Evolutionary conservation across 2,888 invertebrate genomes (phyloP), one percentile per base, ranked within the genome.

Genomic region (Torymus tubicola): DNA sequence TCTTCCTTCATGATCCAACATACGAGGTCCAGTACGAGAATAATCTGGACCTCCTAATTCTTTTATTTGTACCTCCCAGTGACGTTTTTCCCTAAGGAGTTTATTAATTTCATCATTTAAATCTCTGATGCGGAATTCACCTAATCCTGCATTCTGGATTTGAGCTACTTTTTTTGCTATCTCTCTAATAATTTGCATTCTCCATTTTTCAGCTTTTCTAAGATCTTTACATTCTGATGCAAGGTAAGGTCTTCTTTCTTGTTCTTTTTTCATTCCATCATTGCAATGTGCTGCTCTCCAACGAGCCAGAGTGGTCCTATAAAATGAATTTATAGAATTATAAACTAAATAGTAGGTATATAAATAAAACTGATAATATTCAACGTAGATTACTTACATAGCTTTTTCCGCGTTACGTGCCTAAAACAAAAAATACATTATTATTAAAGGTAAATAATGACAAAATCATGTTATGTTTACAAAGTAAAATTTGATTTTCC

Each of bases 21-120:
- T 97, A 88, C 96, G 94, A 0, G 98, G 98, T 0, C 99, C 98
- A 85, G 96, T 95, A 84, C 96, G 94, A 71, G 96, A 94, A 89
- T 97, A 97, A 91, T 99, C 99, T 0, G 98, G 97, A 0, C 99
- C 99, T 0, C 99, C 99, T 0, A 99, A 92, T 81, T 98, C 95
- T 85, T 96, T 95, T 84, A 99, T 99, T 89, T 99, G 96, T 73
- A 96, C 96, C 89, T 99, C 99, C 99, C 99, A 99, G 89, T 99
- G 98, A 0, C 98, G 94, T 89, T 99, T 99, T 89, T 99, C 98
- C 67, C 99, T 93, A 81, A 99, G 93, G 83, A 99, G 91, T 91
- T 99, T 99, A 91, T 99, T 99, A 85, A 99, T 99, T 91, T 99
- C 99, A 92, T 99, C 99, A 90, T 99, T 99, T 24, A 99, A 92